Evolutionary conservation across 2,113 vertebrate species (phyloP).

Genomic region (Grantiella picta): DNA sequence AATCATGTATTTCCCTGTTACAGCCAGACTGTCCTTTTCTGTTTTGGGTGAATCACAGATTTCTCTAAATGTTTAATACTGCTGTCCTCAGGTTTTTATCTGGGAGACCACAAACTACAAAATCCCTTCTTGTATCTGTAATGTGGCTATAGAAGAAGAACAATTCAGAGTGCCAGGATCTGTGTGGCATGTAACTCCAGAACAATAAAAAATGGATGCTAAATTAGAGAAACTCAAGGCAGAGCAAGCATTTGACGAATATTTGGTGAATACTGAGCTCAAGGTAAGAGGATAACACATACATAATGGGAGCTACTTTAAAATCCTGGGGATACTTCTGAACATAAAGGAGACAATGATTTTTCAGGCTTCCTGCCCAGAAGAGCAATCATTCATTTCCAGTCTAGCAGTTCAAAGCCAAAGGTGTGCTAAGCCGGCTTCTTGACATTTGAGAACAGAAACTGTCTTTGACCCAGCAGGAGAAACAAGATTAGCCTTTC

Average conservation of each 20-base stretch:
- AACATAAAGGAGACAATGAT: background rate
- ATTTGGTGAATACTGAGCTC: background rate
- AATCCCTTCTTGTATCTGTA: background rate
- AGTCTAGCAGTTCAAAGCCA: background rate
- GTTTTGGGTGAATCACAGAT: background rate
- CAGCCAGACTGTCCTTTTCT: background rate
- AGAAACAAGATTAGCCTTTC: conserved; percentile 30
- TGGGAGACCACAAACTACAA: background rate
- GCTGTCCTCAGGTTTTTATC: background rate
- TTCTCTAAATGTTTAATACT: background rate
- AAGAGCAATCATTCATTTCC: background rate
- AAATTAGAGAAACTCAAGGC: background rate
- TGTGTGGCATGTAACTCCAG: background rate
- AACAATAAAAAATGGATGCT: background rate
- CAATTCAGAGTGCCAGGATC: background rate
- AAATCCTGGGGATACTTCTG: background rate
- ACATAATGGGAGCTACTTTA: background rate
- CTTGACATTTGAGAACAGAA: conserved; percentile 17
- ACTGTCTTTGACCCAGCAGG: background rate
- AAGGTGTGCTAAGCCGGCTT: background rate
- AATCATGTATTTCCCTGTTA: background rate
- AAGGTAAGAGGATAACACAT: background rate
- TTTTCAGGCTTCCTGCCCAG: background rate
- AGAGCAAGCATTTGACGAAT: background rate
- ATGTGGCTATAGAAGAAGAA: background rate